Evolutionary conservation across 2,888 invertebrate genomes (phyloP).

Genomic region (Amphimallon solstitiale): DNA sequence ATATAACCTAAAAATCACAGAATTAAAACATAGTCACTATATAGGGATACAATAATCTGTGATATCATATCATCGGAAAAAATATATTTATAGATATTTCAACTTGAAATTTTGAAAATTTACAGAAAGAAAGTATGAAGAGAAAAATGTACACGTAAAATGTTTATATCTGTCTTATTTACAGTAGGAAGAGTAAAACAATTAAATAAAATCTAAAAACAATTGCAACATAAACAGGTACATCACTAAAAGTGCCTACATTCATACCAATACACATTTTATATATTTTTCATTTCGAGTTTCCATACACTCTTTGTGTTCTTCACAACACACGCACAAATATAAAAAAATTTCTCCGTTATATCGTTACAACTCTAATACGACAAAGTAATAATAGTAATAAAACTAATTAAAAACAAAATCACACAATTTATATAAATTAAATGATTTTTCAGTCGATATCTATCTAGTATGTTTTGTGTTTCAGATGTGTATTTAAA

Average conservation of each 20-base stretch:
- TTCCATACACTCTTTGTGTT: constrained; percentile 5
- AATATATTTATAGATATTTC: constrained; percentile 16
- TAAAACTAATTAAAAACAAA: constrained; percentile 32
- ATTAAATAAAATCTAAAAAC: constrained; percentile 62
- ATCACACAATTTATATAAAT: constrained; percentile 42
- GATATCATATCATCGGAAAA: constrained; percentile 21
- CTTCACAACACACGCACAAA: background rate
- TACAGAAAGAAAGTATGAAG: constrained; percentile 40
- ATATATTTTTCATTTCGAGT: constrained; percentile 38
- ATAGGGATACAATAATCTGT: constrained; percentile 34
- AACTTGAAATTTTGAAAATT: constrained; percentile 35
- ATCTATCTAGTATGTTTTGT: constrained; percentile 7
- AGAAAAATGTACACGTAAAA: constrained; percentile 41
- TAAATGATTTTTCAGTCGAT: constrained; percentile 33
- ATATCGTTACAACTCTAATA: constrained; percentile 3
- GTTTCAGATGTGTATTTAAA: background rate
- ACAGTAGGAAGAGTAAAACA: constrained; percentile 53
- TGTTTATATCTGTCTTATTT: constrained; percentile 54
- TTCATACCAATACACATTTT: constrained; percentile 21
- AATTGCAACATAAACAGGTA: constrained; percentile 64
- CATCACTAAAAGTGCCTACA: constrained; percentile 54
- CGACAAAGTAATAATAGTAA: constrained; percentile 20
- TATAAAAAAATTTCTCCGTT: constrained; percentile 16
- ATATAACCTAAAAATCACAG: constrained; percentile 61
- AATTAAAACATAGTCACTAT: constrained; percentile 59